Evolutionary conservation across 2,888 invertebrate genomes (phyloP).

Genomic region (Lottia scabra): DNA sequence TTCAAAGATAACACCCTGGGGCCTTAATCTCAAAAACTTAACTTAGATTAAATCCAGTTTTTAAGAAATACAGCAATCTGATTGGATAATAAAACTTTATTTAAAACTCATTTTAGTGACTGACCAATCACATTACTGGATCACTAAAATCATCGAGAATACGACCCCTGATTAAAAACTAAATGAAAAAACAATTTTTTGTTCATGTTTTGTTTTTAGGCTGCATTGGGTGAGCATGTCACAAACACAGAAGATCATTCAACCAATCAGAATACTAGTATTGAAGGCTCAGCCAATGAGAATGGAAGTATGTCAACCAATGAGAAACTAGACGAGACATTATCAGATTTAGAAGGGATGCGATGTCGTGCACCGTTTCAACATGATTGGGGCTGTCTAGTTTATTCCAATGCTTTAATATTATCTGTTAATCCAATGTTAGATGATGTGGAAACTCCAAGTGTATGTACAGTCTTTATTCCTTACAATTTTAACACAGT

Average conservation of each 20-base stretch:
- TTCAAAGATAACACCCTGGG: no score
- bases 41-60: no score
- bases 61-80: no score
- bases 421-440: constrained; percentile 69
- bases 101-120: no score
- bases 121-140: no score
- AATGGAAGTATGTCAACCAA: neutral
- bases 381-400: constrained; percentile 80
- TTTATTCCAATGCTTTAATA: constrained; percentile 89
- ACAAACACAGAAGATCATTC: neutral
- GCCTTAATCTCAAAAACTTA: no score
- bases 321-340: constrained; percentile 10
- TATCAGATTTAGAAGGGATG: constrained; percentile 77
- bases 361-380: constrained; percentile 89
- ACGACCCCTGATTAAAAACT: no score
- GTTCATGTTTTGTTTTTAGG: neutral
- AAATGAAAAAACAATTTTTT: no score
- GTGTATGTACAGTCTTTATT: constrained; percentile 26
- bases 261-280: neutral
- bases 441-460: constrained; percentile 36
- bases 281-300: neutral
- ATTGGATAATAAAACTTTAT: no score
- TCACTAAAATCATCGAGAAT: no score
- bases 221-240: neutral
- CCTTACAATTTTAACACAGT: no score